Percentiles rank a stretch among this genome's conserved stretches.
Conservation (phyloP, 2,113 vertebrate genomes). For the Larimichthys crocea region DNA sequence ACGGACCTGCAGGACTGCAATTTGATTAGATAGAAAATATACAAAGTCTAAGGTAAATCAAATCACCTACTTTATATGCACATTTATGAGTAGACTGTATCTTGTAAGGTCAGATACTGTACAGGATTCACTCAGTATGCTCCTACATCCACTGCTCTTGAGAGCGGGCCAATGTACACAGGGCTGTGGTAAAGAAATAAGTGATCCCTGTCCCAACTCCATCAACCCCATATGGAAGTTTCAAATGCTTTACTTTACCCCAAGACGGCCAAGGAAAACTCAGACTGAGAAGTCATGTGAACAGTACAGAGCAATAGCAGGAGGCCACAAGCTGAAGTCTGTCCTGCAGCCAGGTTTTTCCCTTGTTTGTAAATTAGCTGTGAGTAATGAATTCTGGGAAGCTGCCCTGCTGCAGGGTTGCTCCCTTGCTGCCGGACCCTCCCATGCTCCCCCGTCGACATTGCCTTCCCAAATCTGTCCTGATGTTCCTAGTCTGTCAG, state of each 20-base stretch:
- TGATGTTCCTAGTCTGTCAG: slow-evolving; percentile 93
- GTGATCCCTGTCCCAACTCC: slow-evolving; percentile 43
- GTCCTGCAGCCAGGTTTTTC: slow-evolving; percentile 60
- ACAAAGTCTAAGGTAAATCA: slow-evolving; percentile 72
- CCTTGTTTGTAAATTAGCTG: slow-evolving; percentile 82
- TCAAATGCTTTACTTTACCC: slow-evolving; percentile 43
- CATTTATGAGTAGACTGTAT: slow-evolving; percentile 51
- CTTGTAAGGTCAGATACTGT: slow-evolving; percentile 72
- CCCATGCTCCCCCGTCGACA: slow-evolving; percentile 84
- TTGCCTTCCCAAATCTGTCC: slow-evolving; percentile 94
- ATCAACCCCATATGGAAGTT: slow-evolving; percentile 53
- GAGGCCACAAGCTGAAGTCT: slow-evolving; percentile 56
- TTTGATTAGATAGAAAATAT: slow-evolving; percentile 81
- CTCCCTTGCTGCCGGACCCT: slow-evolving; percentile 82
- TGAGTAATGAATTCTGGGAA: slow-evolving; percentile 84
- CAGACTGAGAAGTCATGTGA: slow-evolving; percentile 50
- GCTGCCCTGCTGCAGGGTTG: slow-evolving; percentile 80
- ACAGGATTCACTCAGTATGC: slow-evolving; percentile 8
- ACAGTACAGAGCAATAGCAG: slow-evolving; percentile 28
- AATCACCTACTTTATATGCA: slow-evolving; percentile 73
- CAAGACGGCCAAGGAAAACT: slow-evolving; percentile 48
- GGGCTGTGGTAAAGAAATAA: slow-evolving; percentile 30
- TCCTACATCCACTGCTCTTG: slow-evolving; percentile 40
- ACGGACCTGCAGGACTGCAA: slow-evolving; percentile 76
- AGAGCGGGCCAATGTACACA: slow-evolving; percentile 56